Base-by-base conservation (phyloP, 2,797 vertebrate genomes). In the Sciaenops ocellatus region DNA sequence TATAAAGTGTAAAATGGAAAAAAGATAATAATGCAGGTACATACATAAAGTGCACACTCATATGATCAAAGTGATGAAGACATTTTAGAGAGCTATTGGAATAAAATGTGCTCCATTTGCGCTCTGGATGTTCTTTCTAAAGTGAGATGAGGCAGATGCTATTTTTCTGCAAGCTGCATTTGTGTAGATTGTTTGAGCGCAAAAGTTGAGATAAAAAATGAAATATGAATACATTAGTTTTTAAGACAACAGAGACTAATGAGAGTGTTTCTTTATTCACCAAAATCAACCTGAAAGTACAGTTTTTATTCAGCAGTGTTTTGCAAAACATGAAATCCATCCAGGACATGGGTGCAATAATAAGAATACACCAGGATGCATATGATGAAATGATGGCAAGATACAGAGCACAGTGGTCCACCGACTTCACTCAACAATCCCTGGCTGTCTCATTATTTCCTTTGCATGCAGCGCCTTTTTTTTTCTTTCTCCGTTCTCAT, bases 361-460 rank as follows among this genome's bases (percentile, higher is more conserved):
- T 41, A 24, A 30, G 16, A 59, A 56, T 17, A 34, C 42, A 52
- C 52, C n/a, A 20, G 50, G 63, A 76, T 47, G 70, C 54, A 66
- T 34, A 52, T 84, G 69, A 87, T 81, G 63, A 84, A 82, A 84
- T 67, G 5, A 78, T 68, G 57, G 72, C 12, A 57, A 65, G 56
- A 77, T 26, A 24, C 57, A 42, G 76, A 59, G 55, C 44, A 42
- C 75, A 79, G 79, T 13, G 34, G 64, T 69, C 41, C 50, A 42
- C 62, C 18, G 44, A 64, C 71, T 76, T 83, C 62, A 50, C 63
- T 72, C 74, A 70, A 54, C 61, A 67, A 68, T 89, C 87, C 85
- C 87, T 69, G 1, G 83, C 67, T 61, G 73, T 86, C 88, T 91
- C 83, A 87, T 90, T 89, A 90, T 85, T 82, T 86, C 63, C 73